Base-by-base conservation (phyloP, 30 jellyfish, hydroid and myxozoan genomes). In the Hydra vulgaris region DNA sequence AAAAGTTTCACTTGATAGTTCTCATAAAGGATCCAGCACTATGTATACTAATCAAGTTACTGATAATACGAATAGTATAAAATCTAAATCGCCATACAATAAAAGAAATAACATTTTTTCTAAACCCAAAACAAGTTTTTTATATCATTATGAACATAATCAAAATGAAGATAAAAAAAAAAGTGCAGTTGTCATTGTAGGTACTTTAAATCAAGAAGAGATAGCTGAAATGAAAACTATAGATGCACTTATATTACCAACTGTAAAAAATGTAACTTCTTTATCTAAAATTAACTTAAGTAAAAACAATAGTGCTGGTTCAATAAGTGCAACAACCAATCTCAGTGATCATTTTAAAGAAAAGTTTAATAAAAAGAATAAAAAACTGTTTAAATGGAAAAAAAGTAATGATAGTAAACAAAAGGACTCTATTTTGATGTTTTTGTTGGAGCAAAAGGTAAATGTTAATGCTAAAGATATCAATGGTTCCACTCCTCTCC, bases 401-500 rank as follows among this genome's bases (percentile, higher is more conserved):
- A 22, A 15, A 70, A 27, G 12, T 12, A 5, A 40, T 40, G 61
- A 40, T 40, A 40, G 12, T 3, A 40, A 5, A 40, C 61, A 71
- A 16, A 95, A 86, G 21, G 94, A 84, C 19, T 92, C 98, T 1
- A 87, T 92, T 0, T 55, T 92, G 17, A 74, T 80, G 25, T 87
- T 73, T 74, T 55, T 92, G 66, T 54, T 92, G 52, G 85, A 85
- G 53, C 67, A 83, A 40, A 83, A 84, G 70, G 99, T 97, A 0
- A 76, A 88, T 69, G 80, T 94, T 55, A 94, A 94, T 74, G 97
- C 97, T 16, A 83, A 83, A 70, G 99, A 94, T 82, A 68, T 67
- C 53, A 83, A 88, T 71, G 99, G 96, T 17, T 89, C 97, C 18
- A 85, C 99, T 19, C 96, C 99, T 15, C 87, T 94, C 23, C 99